A percentile compares a stretch with the other conserved stretches of the same genome.
phyloP scores from a whole-genome alignment of 2,113 vertebrate species.

The Hiodon tergisus region DNA sequence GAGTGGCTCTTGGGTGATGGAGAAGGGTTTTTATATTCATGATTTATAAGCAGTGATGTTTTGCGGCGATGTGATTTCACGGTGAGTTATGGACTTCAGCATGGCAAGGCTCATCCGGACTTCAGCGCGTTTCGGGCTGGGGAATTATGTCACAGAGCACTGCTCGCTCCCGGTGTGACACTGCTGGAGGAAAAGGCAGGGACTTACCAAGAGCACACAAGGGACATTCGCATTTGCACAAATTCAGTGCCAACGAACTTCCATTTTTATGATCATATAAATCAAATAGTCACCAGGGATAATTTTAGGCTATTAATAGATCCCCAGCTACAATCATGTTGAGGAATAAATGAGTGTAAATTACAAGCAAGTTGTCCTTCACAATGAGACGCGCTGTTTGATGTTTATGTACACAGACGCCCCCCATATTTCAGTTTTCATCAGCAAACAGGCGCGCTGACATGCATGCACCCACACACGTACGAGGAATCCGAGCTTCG shows the following conservation, averaged over 20 bases:
- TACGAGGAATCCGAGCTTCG: background rate
- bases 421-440: too few species aligned
- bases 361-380: background rate
- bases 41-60: too few species aligned
- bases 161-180: too few species aligned
- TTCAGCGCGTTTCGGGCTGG: too few species aligned
- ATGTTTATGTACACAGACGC: background rate
- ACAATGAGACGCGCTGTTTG: constrained; percentile 7
- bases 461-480: background rate
- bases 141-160: too few species aligned
- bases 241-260: constrained; percentile 12
- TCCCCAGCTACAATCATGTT: background rate
- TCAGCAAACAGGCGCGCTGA: too few species aligned
- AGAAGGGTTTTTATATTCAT: too few species aligned
- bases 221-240: background rate
- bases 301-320: constrained; percentile 12
- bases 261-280: background rate
- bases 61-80: too few species aligned
- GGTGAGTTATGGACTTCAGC: too few species aligned
- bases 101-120: too few species aligned
- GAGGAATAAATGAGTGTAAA: background rate
- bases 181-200: background rate
- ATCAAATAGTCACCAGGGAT: constrained; percentile 7
- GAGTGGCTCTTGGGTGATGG: too few species aligned
- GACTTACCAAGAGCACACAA: background rate